Conservation (phyloP, 2,113 vertebrate species). For the Lathamus discolor region DNA sequence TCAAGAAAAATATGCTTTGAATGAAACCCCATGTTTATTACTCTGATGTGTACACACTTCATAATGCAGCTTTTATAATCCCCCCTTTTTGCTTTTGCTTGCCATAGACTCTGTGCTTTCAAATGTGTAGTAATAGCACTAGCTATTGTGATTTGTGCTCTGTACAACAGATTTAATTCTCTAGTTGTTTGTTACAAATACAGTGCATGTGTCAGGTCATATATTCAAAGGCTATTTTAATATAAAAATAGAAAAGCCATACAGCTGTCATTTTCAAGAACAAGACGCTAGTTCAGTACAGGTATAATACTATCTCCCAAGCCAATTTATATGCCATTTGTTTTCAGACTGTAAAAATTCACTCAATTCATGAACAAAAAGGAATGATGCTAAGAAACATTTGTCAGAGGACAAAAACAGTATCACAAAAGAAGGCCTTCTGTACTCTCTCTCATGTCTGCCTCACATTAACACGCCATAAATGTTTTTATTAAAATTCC, state of each 20-base stretch:
- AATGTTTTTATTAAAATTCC: background rate
- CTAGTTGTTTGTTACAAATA: background rate
- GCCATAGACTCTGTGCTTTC: background rate
- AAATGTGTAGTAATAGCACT: background rate
- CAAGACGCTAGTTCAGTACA: background rate
- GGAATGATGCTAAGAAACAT: background rate
- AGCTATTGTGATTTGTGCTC: background rate
- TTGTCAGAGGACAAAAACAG: background rate
- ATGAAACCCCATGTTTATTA: background rate
- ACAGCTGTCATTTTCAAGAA: background rate
- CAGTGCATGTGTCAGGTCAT: background rate
- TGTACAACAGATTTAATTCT: background rate
- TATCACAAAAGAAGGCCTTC: background rate
- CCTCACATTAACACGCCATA: background rate
- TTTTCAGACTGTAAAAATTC: background rate
- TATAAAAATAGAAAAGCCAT: background rate
- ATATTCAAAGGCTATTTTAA: background rate
- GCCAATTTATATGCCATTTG: background rate
- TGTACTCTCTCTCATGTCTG: background rate
- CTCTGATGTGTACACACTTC: background rate
- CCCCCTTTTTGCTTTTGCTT: background rate
- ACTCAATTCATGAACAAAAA: background rate
- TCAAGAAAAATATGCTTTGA: background rate
- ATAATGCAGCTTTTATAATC: background rate
- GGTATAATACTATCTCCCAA: background rate